Evolutionary conservation across 2,888 invertebrate species (phyloP), one percentile per base, ranked within the genome.

Genomic region (Noctua comes): DNA sequence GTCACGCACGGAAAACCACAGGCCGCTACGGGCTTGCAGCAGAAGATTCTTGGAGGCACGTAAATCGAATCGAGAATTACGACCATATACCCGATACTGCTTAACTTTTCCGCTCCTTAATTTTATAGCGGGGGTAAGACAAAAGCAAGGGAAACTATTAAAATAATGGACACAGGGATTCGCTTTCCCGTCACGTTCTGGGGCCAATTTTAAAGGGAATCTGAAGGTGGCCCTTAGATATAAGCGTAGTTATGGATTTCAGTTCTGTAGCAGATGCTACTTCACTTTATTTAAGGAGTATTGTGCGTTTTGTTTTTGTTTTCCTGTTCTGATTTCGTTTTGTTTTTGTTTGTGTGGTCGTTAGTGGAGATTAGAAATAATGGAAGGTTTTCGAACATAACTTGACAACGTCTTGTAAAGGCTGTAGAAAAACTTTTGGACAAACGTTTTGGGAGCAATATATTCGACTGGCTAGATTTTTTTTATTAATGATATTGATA

Each of bases 191-290:
- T 93, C 95, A 96, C 95, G 95, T 95, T 40, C 70, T 36, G 84
- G 86, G 90, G 92, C 94, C 94, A 94, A 95, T 95, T 95, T 95
- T 93, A 94, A 93, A 94, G 93, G 93, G 89, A 90, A 89, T 84
- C 85, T 80, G 87, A 85, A 80, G 86, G 86, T 80, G 40, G 78
- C 85, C 79, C 79, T 72, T 85, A 79, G 81, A 81, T 87, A 86
- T 89, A 90, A 91, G 89, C 87, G 89, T 89, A 90, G 88, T 90
- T 90, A 92, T 92, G 90, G 91, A 90, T 90, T 91, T 89, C 88
- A 83, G 88, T 87, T 87, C 84, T 84, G 88, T 80, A 90, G 87
- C 94, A 93, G 93, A 92, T 94, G 94, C 86, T 86, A 76, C 83
- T 88, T 76, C 82, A 84, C 73, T 83, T 87, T 85, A 79, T 78